Conservation (phyloP, 2,797 vertebrate genomes). For the Epinephelus malabaricus region DNA sequence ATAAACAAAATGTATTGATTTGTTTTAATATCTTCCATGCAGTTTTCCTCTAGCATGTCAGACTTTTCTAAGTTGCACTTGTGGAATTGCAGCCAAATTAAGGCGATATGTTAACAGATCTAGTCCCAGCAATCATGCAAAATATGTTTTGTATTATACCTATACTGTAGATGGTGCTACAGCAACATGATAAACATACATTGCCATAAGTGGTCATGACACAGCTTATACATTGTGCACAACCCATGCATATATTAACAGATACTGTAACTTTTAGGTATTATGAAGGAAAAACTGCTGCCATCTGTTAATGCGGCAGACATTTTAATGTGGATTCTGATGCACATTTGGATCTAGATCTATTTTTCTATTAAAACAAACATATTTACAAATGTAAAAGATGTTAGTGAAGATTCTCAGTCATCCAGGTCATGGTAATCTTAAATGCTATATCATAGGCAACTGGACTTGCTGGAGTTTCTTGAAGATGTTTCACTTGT, state of each 20-base stretch:
- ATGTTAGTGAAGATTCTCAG: background rate
- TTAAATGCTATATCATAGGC: too few species aligned
- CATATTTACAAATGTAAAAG: background rate
- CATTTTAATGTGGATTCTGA: background rate
- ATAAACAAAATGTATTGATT: background rate
- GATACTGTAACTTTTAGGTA: too few species aligned
- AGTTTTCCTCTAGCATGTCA: background rate
- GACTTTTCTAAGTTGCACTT: background rate
- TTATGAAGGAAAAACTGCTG: background rate
- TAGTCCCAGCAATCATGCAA: background rate
- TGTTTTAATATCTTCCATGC: background rate
- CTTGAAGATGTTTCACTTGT: too few species aligned
- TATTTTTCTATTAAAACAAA: background rate
- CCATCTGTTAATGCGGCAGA: background rate
- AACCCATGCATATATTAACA: background rate
- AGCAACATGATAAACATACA: background rate
- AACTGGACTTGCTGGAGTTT: too few species aligned
- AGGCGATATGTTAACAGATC: background rate
- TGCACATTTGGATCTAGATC: background rate
- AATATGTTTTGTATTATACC: constrained; percentile 4
- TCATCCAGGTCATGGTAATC: too few species aligned
- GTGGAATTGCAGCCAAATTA: background rate
- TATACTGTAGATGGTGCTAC: constrained; percentile 12
- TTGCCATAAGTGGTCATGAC: background rate
- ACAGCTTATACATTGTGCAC: background rate